These are phyloP conservation scores for Keiferia lycopersicella DNA, from an alignment of 2,888 invertebrate species.

Conservation along the genomic window DNA sequence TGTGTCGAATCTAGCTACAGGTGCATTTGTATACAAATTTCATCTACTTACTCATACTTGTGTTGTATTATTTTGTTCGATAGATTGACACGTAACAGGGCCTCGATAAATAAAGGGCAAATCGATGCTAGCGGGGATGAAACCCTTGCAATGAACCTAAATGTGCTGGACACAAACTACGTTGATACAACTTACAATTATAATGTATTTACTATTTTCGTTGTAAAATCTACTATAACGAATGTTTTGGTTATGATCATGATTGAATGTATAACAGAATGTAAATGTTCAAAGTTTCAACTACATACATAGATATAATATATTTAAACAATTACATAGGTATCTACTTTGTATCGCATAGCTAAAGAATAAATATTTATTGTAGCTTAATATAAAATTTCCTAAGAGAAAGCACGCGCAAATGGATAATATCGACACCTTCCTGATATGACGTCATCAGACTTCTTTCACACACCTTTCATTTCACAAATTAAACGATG, in stretches of 20 bases:
- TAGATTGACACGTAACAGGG: constrained; percentile 39
- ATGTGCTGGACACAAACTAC: constrained; percentile 36
- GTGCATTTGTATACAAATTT: constrained; percentile 47
- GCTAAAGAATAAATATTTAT: constrained; percentile 50
- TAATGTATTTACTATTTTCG: constrained; percentile 62
- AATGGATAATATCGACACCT: constrained; percentile 44
- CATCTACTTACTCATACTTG: constrained; percentile 32
- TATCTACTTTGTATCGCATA: constrained; percentile 51
- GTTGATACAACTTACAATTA: constrained; percentile 51
- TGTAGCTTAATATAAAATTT: constrained; percentile 37
- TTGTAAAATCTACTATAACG: constrained; percentile 77
- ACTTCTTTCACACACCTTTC: constrained; percentile 39
- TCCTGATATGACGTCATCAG: constrained; percentile 60
- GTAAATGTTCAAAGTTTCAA: constrained; percentile 39
- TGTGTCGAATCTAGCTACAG: constrained; percentile 65
- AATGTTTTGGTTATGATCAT: constrained; percentile 46
- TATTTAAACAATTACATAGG: constrained; percentile 13
- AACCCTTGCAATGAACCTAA: constrained; percentile 3
- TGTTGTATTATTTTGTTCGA: constrained; percentile 32
- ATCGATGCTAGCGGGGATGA: background rate
- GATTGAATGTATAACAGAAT: constrained; percentile 24
- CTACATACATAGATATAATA: constrained; percentile 43
- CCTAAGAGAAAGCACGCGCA: constrained; percentile 45
- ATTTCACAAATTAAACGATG: background rate
- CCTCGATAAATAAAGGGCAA: constrained; percentile 42